A percentile compares a stretch with the other conserved stretches of the same genome.
Evolutionary conservation across 1,140 invertebrate genomes (phyloP).

Genomic region (Cotesia chilonis): DNA sequence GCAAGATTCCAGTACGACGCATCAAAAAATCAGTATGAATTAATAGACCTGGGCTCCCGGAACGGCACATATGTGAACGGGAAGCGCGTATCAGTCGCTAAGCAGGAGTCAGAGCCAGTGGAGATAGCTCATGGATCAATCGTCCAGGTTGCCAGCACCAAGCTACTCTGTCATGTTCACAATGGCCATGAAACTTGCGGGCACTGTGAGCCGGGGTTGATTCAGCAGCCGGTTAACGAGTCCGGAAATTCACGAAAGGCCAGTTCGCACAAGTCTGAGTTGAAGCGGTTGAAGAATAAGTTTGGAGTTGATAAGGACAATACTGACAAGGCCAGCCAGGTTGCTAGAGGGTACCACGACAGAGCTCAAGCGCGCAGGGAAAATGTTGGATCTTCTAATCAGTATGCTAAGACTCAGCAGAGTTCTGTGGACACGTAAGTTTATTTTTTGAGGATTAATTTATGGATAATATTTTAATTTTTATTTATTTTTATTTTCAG

Average conservation of each 20-base stretch:
- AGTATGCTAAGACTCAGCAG: conserved; percentile 82
- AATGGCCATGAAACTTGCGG: conserved; percentile 85
- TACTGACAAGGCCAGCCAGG: conserved; percentile 53
- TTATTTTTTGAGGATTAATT: conserved; percentile 20
- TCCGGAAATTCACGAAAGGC: conserved; percentile 46
- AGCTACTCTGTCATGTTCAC: conserved; percentile 87
- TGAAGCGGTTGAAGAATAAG: conserved; percentile 82
- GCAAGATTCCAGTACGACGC: conserved; percentile 76
- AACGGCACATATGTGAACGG: conserved; percentile 89
- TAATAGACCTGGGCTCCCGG: conserved; percentile 84
- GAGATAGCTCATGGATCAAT: conserved; percentile 79
- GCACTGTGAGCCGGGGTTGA: conserved; percentile 86
- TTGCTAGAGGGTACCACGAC: conserved; percentile 74
- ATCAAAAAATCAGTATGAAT: conserved; percentile 70
- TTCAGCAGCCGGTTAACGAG: conserved; percentile 55
- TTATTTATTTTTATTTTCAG: conserved; percentile 62
- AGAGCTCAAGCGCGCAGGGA: conserved; percentile 79
- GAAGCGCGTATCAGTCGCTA: conserved; percentile 75
- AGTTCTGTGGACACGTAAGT: conserved; percentile 81
- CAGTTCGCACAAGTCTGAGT: conserved; percentile 73
- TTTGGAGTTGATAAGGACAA: conserved; percentile 77
- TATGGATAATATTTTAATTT: conserved; percentile 13
- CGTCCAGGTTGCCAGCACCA: conserved; percentile 76
- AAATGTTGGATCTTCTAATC: conserved; percentile 82
- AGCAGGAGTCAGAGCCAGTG: conserved; percentile 72